Evolutionary conservation across 2,888 invertebrate species (phyloP).

Genomic region (Chymomyza procnemis): DNA sequence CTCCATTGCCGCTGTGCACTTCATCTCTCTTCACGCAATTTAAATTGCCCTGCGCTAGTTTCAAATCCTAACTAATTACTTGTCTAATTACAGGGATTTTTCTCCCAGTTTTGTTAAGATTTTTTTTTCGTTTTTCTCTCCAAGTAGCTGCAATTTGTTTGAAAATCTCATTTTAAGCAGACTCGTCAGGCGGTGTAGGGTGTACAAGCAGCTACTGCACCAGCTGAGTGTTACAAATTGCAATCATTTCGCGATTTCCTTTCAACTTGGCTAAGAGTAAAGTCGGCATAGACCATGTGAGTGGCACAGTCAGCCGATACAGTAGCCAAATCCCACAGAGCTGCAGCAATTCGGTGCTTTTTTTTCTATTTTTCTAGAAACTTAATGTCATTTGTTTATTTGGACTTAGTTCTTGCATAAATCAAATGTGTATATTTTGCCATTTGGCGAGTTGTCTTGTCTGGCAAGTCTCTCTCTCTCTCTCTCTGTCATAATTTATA

Average conservation of each 20-base stretch:
- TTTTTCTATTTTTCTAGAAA: too few relatives aligned
- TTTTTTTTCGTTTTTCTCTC: not conserved
- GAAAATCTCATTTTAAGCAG: conserved; percentile 55
- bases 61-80: conserved; percentile 68
- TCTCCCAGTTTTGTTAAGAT: not conserved
- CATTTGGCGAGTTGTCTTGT: not conserved
- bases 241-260: conserved; percentile 9
- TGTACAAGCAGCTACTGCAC: conserved; percentile 7
- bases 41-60: conserved; percentile 29
- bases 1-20: conserved; percentile 1
- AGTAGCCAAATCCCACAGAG: too few relatives aligned
- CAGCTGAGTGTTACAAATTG: conserved; percentile 8
- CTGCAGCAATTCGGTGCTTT: too few relatives aligned
- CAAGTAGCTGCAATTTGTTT: conserved; percentile 70
- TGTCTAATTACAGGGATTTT: conserved; percentile 70
- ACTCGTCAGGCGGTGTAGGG: conserved; percentile 22
- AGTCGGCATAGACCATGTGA: not conserved
- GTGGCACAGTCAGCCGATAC: not conserved
- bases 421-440: not conserved
- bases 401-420: not conserved
- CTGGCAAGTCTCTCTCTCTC: too few relatives aligned
- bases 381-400: too few relatives aligned
- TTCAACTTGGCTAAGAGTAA: not conserved
- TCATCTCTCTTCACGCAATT: too few relatives aligned
- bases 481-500: not conserved